Evolutionary conservation across 2,888 invertebrate species (phyloP).

Genomic region (Rhimphoctona megacephalus): DNA sequence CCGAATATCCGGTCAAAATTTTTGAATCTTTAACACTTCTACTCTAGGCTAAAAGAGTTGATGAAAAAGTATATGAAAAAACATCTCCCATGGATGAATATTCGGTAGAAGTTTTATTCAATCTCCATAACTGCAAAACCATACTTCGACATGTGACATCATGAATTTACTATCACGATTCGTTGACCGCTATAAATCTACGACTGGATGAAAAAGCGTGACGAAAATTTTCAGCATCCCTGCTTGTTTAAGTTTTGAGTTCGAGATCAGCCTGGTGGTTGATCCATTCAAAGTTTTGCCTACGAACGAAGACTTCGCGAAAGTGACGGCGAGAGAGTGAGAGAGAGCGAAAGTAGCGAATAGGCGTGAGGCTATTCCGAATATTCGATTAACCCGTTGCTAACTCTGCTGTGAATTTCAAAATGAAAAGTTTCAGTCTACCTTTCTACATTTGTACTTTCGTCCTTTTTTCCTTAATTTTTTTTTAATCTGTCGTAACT

Average conservation of each 20-base stretch:
- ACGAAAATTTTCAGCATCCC: slow-evolving; percentile 55
- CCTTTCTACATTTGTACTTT: slow-evolving; percentile 33
- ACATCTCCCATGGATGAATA: background rate
- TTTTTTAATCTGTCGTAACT: background rate
- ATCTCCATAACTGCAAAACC: background rate
- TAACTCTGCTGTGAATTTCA: slow-evolving; percentile 72
- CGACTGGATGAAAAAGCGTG: slow-evolving; percentile 39
- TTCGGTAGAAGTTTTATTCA: background rate
- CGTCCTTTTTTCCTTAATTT: slow-evolving; percentile 15
- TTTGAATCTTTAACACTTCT: background rate
- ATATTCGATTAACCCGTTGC: slow-evolving; percentile 75
- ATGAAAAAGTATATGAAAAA: background rate
- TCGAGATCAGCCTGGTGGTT: slow-evolving; percentile 18
- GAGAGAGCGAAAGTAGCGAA: slow-evolving; percentile 16
- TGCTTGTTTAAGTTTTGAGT: slow-evolving; percentile 51
- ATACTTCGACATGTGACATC: slow-evolving; percentile 27
- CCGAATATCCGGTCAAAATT: background rate
- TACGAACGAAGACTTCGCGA: background rate
- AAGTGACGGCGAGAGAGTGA: slow-evolving; percentile 19
- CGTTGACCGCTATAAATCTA: slow-evolving; percentile 39
- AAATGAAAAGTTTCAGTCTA: slow-evolving; percentile 69
- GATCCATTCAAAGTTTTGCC: slow-evolving; percentile 48
- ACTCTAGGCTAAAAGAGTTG: background rate
- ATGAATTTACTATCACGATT: slow-evolving; percentile 42
- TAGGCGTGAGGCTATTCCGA: slow-evolving; percentile 70